Evolutionary conservation across 2,113 vertebrate species (phyloP).

Genomic region (Ictidomys tridecemlineatus): DNA sequence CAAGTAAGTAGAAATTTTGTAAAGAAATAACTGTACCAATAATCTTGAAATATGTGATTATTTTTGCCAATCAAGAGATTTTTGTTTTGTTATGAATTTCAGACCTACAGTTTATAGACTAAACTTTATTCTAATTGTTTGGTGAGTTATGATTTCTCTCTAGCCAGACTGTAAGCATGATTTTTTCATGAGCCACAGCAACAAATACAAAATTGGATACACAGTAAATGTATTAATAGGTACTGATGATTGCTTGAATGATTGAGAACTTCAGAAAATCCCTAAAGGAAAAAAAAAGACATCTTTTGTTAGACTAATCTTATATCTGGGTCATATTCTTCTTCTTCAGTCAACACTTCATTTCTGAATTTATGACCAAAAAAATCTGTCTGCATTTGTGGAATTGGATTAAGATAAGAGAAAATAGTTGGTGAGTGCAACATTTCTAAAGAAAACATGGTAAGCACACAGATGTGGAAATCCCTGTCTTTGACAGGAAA

Average conservation of each 20-base stretch:
- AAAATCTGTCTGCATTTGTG: slow-evolving; percentile 46
- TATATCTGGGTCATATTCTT: slow-evolving; percentile 24
- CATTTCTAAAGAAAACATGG: slow-evolving; percentile 57
- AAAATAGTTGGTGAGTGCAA: slow-evolving; percentile 50
- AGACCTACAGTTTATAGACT: neutral
- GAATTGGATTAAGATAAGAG: slow-evolving; percentile 71
- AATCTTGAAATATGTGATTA: neutral
- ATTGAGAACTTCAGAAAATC: slow-evolving; percentile 41
- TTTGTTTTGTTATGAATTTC: neutral
- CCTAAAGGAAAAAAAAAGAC: neutral
- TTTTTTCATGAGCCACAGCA: neutral
- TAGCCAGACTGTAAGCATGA: neutral
- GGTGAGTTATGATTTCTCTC: neutral
- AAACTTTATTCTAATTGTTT: neutral
- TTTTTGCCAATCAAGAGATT: neutral
- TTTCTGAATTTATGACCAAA: slow-evolving; percentile 31
- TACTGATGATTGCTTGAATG: neutral
- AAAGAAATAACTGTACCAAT: neutral
- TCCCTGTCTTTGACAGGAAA: neutral
- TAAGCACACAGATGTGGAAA: slow-evolving; percentile 55
- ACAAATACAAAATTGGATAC: neutral
- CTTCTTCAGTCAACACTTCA: slow-evolving; percentile 44
- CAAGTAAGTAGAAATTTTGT: neutral
- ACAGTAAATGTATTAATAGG: neutral
- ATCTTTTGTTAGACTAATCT: neutral